A percentile compares a stretch with the other conserved stretches of the same genome.
phyloP scores from a whole-genome alignment of 2,113 vertebrate genomes.

The Etheostoma spectabile region DNA sequence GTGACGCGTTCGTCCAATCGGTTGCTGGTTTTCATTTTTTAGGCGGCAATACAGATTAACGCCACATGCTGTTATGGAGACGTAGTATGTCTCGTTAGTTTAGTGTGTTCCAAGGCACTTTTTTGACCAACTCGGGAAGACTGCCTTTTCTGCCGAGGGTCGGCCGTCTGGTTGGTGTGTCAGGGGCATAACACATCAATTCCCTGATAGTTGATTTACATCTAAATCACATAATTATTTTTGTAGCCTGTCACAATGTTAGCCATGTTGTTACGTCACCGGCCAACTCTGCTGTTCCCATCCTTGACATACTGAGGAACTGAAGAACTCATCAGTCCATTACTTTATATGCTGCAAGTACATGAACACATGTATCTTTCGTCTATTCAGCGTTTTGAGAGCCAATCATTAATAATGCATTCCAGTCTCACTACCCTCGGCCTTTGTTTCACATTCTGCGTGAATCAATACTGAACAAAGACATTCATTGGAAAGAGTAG shows the following conservation, averaged over 20 bases:
- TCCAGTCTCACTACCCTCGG: not conserved
- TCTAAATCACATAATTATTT: no score
- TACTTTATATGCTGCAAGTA: not conserved
- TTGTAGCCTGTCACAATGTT: not conserved
- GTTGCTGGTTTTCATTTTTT: no score
- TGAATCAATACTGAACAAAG: slow-evolving; percentile 62
- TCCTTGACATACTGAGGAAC: not conserved
- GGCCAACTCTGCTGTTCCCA: not conserved
- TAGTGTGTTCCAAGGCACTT: no score
- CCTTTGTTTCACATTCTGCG: slow-evolving; percentile 43
- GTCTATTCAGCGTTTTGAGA: not conserved
- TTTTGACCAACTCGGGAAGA: no score
- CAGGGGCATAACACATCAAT: no score
- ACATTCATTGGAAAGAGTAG: slow-evolving; percentile 6
- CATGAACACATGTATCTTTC: not conserved
- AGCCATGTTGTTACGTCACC: not conserved
- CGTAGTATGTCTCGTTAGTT: no score
- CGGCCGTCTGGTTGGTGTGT: no score
- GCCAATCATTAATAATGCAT: slow-evolving; percentile 6
- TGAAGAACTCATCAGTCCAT: not conserved
- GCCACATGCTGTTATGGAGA: no score
- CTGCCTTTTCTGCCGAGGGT: no score
- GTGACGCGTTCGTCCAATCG: no score
- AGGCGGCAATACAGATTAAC: no score
- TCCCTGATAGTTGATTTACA: not conserved